These are phyloP conservation scores for Zophobas morio DNA, from an alignment of 1,140 invertebrate genomes.

Conservation along the genomic window DNA sequence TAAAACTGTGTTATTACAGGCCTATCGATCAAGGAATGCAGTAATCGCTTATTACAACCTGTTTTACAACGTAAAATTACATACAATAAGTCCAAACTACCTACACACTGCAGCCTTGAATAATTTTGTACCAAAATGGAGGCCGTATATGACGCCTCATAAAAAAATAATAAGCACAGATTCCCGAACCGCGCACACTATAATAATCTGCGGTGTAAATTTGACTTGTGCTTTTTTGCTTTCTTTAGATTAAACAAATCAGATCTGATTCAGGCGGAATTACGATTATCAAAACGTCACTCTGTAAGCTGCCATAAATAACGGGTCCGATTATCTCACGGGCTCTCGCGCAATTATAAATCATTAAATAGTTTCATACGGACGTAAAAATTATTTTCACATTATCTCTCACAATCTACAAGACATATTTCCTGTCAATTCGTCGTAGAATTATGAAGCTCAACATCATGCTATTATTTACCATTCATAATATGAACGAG, in stretches of 20 bases:
- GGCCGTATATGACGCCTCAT: slow-evolving; percentile 19
- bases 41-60: slow-evolving; percentile 47
- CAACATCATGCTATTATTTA: slow-evolving; percentile 43
- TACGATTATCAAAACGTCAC: slow-evolving; percentile 20
- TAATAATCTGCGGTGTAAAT: neutral
- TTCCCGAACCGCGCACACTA: slow-evolving; percentile 26
- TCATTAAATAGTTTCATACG: slow-evolving; percentile 43
- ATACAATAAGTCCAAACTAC: slow-evolving; percentile 39
- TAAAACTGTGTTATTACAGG: slow-evolving; percentile 46
- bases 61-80: slow-evolving; percentile 46
- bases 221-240: neutral
- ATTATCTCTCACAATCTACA: slow-evolving; percentile 44
- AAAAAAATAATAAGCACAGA: slow-evolving; percentile 38
- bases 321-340: slow-evolving; percentile 26
- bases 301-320: slow-evolving; percentile 21
- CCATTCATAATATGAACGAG: slow-evolving; percentile 45
- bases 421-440: slow-evolving; percentile 49
- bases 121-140: slow-evolving; percentile 37
- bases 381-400: slow-evolving; percentile 40
- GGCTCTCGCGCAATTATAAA: slow-evolving; percentile 38
- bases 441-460: slow-evolving; percentile 32
- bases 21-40: slow-evolving; percentile 46
- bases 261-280: slow-evolving; percentile 7
- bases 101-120: slow-evolving; percentile 45
- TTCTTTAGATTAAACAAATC: slow-evolving; percentile 14